Evolutionary conservation across 2,888 invertebrate genomes (phyloP), one percentile per base, ranked within the genome.

Genomic region (Drosophila flavopinicola): DNA sequence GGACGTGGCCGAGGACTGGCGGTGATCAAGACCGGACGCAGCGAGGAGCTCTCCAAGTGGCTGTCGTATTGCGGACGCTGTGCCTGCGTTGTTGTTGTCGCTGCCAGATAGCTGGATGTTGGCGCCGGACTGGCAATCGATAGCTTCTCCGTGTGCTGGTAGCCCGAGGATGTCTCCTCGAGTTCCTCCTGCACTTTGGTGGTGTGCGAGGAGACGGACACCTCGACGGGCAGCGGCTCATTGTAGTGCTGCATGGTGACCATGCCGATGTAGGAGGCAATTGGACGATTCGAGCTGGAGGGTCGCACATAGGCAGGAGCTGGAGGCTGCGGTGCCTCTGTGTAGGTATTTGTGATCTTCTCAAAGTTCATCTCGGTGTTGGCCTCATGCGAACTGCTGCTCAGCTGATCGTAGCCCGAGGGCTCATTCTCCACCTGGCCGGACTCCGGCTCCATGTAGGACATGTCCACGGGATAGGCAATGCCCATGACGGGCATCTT

Each of bases 1-100:
- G 87, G 87, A 3, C 75, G 75, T 1, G 87, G 87, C 13, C 58
- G 75, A 3, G 88, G 77, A n/a, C 73, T 93, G 91, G 75, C 92
- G 2, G 88, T 88, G 0, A 89, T 93, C 0, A 92, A 92, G 27
- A 92, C 92, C 11, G 92, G 84, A 3, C 84, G 72, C 0, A 56
- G 41, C 0, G 87, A 75, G 17, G 86, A 70, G 10, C 45, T 47
- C n/a, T 67, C 68, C 1, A 39, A 23, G 0, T 25, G 6, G 11
- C 9, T 23, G 3, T 64, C 75, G 24, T 83, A 74, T 10, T 75
- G 80, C 0, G 77, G 87, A 4, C 74, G 72, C 23, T 63, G 58
- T 0, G 75, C 58, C 3, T 74, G 59, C 1, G 84, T 76, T 1
- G 72, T 73, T 0, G 85, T 66, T 1, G 78, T 73, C 0, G 77